Evolutionary conservation across 2,113 vertebrate genomes (phyloP).

Genomic region (Craseonycteris thonglongyai): DNA sequence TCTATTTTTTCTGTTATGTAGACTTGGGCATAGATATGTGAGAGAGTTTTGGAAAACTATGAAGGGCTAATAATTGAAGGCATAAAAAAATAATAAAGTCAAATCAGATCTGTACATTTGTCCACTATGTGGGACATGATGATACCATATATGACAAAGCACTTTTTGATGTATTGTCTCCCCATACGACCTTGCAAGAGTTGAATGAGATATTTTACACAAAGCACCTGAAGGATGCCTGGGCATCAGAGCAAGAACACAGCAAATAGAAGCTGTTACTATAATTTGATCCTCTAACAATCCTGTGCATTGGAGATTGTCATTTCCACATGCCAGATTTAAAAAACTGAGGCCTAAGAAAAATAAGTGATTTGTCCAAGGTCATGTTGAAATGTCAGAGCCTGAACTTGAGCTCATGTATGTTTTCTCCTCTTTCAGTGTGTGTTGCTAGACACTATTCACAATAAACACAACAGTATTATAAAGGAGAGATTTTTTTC

Average conservation of each 20-base stretch:
- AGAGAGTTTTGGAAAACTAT: neutral
- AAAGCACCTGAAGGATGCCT: neutral
- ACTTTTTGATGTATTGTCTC: neutral
- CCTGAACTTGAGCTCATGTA: neutral
- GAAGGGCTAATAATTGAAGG: neutral
- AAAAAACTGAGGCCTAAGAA: neutral
- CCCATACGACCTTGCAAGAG: neutral
- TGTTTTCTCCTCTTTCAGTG: neutral
- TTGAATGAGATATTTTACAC: neutral
- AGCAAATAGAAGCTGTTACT: accelerated
- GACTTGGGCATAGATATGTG: neutral
- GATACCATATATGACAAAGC: neutral
- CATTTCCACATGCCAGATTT: neutral
- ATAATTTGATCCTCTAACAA: neutral
- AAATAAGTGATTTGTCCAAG: neutral
- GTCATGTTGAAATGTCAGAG: neutral
- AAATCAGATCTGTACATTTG: neutral
- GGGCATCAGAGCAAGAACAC: neutral
- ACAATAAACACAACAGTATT: neutral
- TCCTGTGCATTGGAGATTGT: neutral
- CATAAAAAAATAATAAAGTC: neutral
- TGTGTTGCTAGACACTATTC: neutral
- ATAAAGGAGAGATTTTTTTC: neutral
- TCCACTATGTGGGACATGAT: neutral
- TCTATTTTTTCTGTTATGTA: neutral